Conservation (phyloP, 2,888 invertebrate species). For the Napeogenes sylphis region DNA sequence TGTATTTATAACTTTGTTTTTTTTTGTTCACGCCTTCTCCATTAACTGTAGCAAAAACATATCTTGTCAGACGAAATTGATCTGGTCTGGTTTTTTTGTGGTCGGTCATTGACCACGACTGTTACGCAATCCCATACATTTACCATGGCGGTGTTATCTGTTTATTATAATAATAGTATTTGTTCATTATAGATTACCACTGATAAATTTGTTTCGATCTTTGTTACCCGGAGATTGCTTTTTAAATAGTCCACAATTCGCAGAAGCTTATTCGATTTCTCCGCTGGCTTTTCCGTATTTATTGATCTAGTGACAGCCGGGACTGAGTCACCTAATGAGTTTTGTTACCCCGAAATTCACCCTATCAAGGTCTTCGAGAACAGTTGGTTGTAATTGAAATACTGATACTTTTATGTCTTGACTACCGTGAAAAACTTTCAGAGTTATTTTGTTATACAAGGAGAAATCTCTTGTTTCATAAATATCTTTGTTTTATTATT, state of each 20-base stretch:
- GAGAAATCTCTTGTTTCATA: not conserved
- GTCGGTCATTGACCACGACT: conserved; percentile 31
- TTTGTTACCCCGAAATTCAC: conserved; percentile 26
- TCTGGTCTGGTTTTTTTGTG: conserved; percentile 26
- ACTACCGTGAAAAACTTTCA: not conserved
- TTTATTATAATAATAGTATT: not conserved
- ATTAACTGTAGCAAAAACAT: conserved; percentile 26
- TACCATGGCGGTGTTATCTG: not conserved
- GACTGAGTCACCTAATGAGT: conserved; percentile 28
- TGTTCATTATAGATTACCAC: not conserved
- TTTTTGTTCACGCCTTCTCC: conserved; percentile 10
- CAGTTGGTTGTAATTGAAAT: conserved; percentile 11
- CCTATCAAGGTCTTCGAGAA: conserved; percentile 26
- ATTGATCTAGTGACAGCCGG: conserved; percentile 24
- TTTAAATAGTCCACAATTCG: not conserved
- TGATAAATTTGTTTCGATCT: not conserved
- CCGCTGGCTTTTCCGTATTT: conserved; percentile 24
- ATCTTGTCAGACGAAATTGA: conserved; percentile 24
- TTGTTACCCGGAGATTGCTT: conserved; percentile 3
- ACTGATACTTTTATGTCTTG: conserved; percentile 1
- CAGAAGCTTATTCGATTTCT: conserved; percentile 9
- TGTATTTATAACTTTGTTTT: conserved; percentile 9
- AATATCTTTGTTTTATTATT: not conserved
- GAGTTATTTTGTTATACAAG: not conserved
- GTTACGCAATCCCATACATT: conserved; percentile 23